These are phyloP conservation scores for Acrocyrtus sp. DNA, from an alignment of 2,888 invertebrate species.

Conservation along the genomic window DNA sequence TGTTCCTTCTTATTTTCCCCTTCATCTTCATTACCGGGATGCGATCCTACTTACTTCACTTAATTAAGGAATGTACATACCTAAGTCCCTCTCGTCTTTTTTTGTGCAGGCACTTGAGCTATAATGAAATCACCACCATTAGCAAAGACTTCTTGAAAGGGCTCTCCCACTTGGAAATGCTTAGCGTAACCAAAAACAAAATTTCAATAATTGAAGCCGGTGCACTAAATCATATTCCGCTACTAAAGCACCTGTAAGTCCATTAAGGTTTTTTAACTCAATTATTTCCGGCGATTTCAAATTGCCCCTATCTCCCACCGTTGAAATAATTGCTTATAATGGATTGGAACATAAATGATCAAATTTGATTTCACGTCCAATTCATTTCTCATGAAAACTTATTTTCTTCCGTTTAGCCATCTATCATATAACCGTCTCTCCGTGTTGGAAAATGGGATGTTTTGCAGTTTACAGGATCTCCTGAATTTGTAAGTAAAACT, in stretches of 20 bases:
- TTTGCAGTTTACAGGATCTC: conserved; percentile 68
- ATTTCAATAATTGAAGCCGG: conserved; percentile 66
- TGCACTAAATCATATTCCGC: conserved; percentile 67
- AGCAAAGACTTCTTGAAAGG: conserved; percentile 65
- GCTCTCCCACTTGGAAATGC: conserved; percentile 66
- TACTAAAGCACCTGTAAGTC: conserved; percentile 68
- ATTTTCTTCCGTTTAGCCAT: too few species aligned
- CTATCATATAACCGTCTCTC: conserved; percentile 69
- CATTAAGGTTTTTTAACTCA: not conserved
- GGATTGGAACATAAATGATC: too few species aligned
- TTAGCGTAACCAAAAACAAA: conserved; percentile 69
- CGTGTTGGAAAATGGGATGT: conserved; percentile 67
- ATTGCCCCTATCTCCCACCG: too few species aligned
- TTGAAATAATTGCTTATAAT: too few species aligned
- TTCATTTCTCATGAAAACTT: too few species aligned
- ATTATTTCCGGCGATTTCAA: too few species aligned
- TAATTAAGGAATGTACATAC: too few species aligned
- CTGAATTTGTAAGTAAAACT: conserved; percentile 67
- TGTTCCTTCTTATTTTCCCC: conserved; percentile 37
- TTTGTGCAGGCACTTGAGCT: conserved; percentile 58
- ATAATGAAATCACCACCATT: conserved; percentile 52
- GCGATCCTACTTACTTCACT: too few species aligned
- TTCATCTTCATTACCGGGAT: too few species aligned
- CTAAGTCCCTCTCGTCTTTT: too few species aligned
- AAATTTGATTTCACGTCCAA: too few species aligned